Conservation (phyloP, 1,140 invertebrate species). For the Eurytemora carolleeae region DNA sequence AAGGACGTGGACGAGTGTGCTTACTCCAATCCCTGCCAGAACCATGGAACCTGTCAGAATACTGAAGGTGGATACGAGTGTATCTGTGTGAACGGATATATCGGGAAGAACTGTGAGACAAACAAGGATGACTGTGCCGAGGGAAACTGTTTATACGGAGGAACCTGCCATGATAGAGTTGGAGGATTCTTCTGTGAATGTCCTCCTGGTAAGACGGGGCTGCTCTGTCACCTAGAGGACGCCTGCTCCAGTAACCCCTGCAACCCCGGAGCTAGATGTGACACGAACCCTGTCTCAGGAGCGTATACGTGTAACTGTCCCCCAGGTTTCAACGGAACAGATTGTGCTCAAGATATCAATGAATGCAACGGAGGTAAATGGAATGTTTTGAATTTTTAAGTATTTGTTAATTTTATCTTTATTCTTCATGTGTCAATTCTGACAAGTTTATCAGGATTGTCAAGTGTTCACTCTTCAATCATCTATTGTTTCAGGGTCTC, state of each 20-base stretch:
- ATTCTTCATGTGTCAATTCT: constrained; percentile 4
- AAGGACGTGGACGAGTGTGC: constrained; percentile 31
- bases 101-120: constrained; percentile 64
- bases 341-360: constrained; percentile 82
- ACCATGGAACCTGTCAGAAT: constrained; percentile 84
- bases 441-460: neutral
- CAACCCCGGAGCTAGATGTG: constrained; percentile 74
- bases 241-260: constrained; percentile 92
- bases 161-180: constrained; percentile 83
- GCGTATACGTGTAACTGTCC: constrained; percentile 83
- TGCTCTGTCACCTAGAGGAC: constrained; percentile 85
- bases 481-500: constrained; percentile 41
- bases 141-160: constrained; percentile 84
- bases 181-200: constrained; percentile 87
- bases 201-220: constrained; percentile 67
- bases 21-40: constrained; percentile 61
- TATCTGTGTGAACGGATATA: constrained; percentile 91
- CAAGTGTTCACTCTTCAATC: constrained; percentile 13
- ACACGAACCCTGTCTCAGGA: constrained; percentile 84
- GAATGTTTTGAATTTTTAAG: neutral
- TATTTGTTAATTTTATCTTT: constrained; percentile 15
- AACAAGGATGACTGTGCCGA: constrained; percentile 85
- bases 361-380: constrained; percentile 75
- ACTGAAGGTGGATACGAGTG: constrained; percentile 71
- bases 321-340: constrained; percentile 64